Percentiles rank a stretch among this genome's conserved stretches.
phyloP scores from a whole-genome alignment of 1,140 invertebrate species.

The Hermatobates lingyangjiaoensis region DNA sequence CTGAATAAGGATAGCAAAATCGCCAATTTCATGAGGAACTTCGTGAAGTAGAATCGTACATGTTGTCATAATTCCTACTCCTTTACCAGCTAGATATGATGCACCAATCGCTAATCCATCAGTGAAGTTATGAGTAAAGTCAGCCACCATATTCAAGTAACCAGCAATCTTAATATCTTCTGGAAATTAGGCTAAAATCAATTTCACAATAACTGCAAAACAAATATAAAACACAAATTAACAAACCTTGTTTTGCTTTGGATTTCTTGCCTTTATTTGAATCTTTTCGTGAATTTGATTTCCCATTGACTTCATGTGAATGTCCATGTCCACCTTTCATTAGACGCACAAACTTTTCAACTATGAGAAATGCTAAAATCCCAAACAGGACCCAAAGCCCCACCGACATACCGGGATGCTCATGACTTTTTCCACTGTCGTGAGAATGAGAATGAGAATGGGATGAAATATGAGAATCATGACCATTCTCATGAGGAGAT shows the following conservation, averaged over 20 bases:
- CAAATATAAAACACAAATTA: neutral
- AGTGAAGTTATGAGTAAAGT: slow-evolving; percentile 92
- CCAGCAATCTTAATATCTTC: slow-evolving; percentile 75
- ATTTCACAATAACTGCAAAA: neutral
- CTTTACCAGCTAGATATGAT: slow-evolving; percentile 78
- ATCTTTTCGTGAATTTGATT: neutral
- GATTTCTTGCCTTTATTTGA: slow-evolving; percentile 4
- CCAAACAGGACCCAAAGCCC: slow-evolving; percentile 79
- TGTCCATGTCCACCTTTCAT: slow-evolving; percentile 65
- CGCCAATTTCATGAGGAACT: slow-evolving; percentile 95
- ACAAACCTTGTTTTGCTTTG: slow-evolving; percentile 1
- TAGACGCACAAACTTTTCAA: slow-evolving; percentile 82
- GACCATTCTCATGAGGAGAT: slow-evolving; percentile 23
- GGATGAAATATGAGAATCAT: slow-evolving; percentile 26
- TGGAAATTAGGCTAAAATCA: slow-evolving; percentile 8
- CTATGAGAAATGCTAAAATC: slow-evolving; percentile 76
- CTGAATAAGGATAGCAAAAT: slow-evolving; percentile 92
- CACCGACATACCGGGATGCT: slow-evolving; percentile 60
- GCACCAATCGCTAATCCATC: slow-evolving; percentile 93
- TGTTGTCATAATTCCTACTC: slow-evolving; percentile 69
- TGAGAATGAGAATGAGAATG: slow-evolving; percentile 36
- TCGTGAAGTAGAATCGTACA: slow-evolving; percentile 88
- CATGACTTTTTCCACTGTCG: slow-evolving; percentile 26
- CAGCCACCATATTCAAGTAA: slow-evolving; percentile 83
- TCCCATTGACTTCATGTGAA: slow-evolving; percentile 25